These are phyloP conservation scores for Drosophila leontia DNA, from an alignment of 1,140 invertebrate genomes.

Conservation along the genomic window DNA sequence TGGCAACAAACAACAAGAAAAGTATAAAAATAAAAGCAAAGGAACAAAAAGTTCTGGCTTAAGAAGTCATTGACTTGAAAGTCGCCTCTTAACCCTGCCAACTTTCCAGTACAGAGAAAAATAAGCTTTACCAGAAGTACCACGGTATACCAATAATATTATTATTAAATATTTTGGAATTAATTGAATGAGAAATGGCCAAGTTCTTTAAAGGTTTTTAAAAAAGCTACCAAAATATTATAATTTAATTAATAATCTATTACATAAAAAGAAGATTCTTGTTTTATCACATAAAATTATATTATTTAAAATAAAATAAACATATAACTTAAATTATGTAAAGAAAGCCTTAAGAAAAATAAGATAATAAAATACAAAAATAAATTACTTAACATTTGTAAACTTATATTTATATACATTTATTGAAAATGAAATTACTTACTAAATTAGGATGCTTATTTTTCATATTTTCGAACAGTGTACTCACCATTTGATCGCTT, in stretches of 20 bases:
- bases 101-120: constrained; percentile 2
- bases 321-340: too few relatives aligned
- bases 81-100: neutral
- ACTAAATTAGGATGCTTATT: too few relatives aligned
- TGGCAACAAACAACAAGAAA: constrained; percentile 13
- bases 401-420: too few relatives aligned
- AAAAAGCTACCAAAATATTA: neutral
- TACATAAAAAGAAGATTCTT: neutral
- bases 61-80: constrained; percentile 53
- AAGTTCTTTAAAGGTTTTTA: too few relatives aligned
- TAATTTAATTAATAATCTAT: neutral
- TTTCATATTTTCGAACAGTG: constrained; percentile 1
- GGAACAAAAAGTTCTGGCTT: constrained; percentile 17
- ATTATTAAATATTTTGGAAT: neutral
- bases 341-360: neutral
- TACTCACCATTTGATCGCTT: constrained; percentile 70
- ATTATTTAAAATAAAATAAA: neutral
- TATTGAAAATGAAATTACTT: too few relatives aligned
- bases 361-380: too few relatives aligned
- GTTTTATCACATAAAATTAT: neutral
- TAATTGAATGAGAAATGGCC: too few relatives aligned
- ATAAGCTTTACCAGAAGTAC: neutral
- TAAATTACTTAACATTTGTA: neutral
- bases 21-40: constrained; percentile 5
- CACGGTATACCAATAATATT: neutral